Base-by-base conservation (phyloP, 2,113 vertebrate species). In the rabbit (Oryctolagus cuniculus) region DNA sequence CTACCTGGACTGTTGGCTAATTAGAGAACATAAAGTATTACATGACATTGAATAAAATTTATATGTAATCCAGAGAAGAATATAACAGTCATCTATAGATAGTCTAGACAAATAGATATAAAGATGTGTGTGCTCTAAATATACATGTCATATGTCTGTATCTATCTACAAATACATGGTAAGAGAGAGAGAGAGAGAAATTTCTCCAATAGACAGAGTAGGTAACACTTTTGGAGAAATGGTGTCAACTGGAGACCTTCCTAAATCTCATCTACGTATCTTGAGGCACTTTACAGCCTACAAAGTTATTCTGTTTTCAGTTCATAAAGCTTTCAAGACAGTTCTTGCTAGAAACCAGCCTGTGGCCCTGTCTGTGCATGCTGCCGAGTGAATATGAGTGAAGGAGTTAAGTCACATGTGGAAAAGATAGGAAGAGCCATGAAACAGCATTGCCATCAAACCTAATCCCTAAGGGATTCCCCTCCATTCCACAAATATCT, bases 331-430 rank as follows among this genome's bases (percentile, higher is more conserved):
- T 93, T 92, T 22, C 49, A 83, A 2, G 16, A 4, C 15, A 24
- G 17, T 85, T 12, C 78, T 87, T 70, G 10, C 70, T 85, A 66
- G 95, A 96, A 96, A 21, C 6, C 64, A 97, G 80, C 58, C 34
- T 31, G 51, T 5, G 24, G 11, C 53, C 58, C 34, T 24, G 53
- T 44, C n/a, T 81, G 63, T 64, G 55, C 80, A 90, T 31, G 38
- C 1, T 27, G 25, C 51, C 78, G 2, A 94, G 6, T 44, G 51
- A 77, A 72, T 89, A 10, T 36, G 73, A 24, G 55, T 34, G 49
- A 78, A 95, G 89, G 95, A 91, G n/a, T 15, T 31, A 67, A 95
- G 38, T 29, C 70, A 29, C 78, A 38, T 19, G 21, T 6, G 0
- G 49, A 90, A 92, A 96, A 27, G 25, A 69, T 10, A 49, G 10